These are phyloP conservation scores for Gymnothorax javanicus DNA, from an alignment of 2,797 vertebrate species.

Conservation along the genomic window DNA sequence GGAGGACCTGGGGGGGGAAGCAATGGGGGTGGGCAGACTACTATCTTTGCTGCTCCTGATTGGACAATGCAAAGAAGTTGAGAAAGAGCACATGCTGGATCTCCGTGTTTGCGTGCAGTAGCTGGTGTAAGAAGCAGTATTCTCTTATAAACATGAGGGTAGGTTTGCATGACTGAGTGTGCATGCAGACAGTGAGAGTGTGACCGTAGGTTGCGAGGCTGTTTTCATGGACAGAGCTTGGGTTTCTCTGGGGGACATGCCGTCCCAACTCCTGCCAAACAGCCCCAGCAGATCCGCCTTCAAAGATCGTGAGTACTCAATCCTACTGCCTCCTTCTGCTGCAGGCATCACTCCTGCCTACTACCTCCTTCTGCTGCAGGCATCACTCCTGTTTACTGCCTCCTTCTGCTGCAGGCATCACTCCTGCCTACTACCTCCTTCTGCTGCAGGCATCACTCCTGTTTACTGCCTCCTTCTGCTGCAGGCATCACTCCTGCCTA, in stretches of 20 bases:
- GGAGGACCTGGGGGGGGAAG: slow-evolving; percentile 81
- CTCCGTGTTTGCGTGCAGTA: slow-evolving; percentile 44
- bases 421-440: too few relatives aligned
- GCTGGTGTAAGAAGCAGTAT: slow-evolving; percentile 59
- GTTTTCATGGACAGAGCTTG: slow-evolving; percentile 65
- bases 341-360: neutral
- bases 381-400: slow-evolving; percentile 34
- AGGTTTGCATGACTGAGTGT: neutral
- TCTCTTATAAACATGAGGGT: slow-evolving; percentile 64
- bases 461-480: neutral
- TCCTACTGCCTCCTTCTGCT: neutral
- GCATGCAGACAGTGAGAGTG: neutral
- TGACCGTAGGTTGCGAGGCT: slow-evolving; percentile 53
- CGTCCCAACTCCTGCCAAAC: slow-evolving; percentile 75
- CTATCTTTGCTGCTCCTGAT: slow-evolving; percentile 68
- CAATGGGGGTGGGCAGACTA: slow-evolving; percentile 63
- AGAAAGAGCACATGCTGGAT: neutral
- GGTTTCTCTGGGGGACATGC: slow-evolving; percentile 68
- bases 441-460: slow-evolving; percentile 33
- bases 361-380: neutral
- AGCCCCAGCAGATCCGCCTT: slow-evolving; percentile 73
- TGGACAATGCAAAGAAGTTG: slow-evolving; percentile 70
- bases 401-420: neutral
- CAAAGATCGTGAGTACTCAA: slow-evolving; percentile 83
- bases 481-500: neutral